Base-by-base conservation (phyloP, 1,140 invertebrate species). In the Oppia nitens region DNA sequence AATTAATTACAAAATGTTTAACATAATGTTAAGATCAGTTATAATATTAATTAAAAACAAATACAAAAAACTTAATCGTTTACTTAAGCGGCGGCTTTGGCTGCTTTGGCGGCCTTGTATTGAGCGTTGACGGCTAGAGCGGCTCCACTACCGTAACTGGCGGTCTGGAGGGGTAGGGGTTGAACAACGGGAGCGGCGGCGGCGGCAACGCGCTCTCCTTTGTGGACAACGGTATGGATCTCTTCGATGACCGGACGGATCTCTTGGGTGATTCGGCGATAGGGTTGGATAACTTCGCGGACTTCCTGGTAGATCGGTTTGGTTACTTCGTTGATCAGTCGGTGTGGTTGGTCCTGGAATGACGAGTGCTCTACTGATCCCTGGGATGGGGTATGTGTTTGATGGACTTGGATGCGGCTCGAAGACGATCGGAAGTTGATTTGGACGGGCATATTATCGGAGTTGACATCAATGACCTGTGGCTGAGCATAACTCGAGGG, bases 181-280 rank as follows among this genome's bases (percentile, higher is more conserved):
- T n/a, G n/a, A n/a, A n/a, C n/a, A n/a, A n/a, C n/a, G n/a, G n/a
- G n/a, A n/a, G n/a, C n/a, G n/a, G n/a, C 49, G 11, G 49, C n/a
- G 9, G 24, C 11, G 6, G 49, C n/a, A 50, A 50, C 24, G 6
- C 6, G n/a, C 11, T 50, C 49, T 4, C 48, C 48, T 6, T 55
- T 17, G 6, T 20, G n/a, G 6, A 55, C 53, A 14, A 55, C 6
- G 21, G 57, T 59, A 45, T 59, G 49, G 2, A 40, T 59, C 27
- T 53, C 21, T 45, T 59, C 57, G 32, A 56, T 53, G 11, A 59
- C 57, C 40, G 57, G 57, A 25, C 40, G 48, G n/a, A 59, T 28
- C 24, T 53, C 21, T 59, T 59, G 57, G 21, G 40, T 53, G 51
- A 2, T 9, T 53, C 9, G 1, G n/a, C 51, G 25, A 53, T 27